Conservation (phyloP, 2,797 vertebrate genomes). For the Nothura maculosa region DNA sequence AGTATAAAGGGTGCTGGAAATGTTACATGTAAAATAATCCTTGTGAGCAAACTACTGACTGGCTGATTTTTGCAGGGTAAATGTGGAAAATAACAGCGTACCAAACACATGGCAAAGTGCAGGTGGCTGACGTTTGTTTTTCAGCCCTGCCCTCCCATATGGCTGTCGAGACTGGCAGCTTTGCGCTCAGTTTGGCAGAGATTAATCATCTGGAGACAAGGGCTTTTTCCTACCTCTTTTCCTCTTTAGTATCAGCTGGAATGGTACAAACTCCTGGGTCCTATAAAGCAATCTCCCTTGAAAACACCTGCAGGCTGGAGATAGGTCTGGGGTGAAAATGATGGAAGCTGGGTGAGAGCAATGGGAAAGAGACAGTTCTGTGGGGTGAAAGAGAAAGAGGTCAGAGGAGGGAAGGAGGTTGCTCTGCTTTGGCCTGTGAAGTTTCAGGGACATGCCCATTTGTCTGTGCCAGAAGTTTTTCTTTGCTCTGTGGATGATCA, state of each 20-base stretch:
- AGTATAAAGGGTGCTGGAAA: background rate
- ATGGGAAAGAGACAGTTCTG: background rate
- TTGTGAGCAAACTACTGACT: background rate
- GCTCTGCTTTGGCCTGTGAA: background rate
- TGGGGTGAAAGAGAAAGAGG: background rate
- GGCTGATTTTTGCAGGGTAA: background rate
- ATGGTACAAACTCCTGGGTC: background rate
- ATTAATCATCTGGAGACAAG: background rate
- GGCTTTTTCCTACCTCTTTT: background rate
- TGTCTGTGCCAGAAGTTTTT: background rate
- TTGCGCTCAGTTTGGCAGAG: background rate
- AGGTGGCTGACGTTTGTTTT: background rate
- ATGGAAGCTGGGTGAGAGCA: background rate
- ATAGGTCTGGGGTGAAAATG: background rate
- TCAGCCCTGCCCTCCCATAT: background rate
- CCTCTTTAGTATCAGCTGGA: background rate
- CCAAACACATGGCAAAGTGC: background rate
- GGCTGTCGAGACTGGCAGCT: background rate
- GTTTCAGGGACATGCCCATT: background rate
- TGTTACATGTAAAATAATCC: background rate
- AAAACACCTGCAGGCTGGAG: background rate
- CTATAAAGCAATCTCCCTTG: background rate
- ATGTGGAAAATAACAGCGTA: rapidly evolving
- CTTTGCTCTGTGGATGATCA: background rate
- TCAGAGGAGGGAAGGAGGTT: background rate